phyloP scores from a whole-genome alignment of 2,797 vertebrate genomes.

The Cirrhinus molitorella region DNA sequence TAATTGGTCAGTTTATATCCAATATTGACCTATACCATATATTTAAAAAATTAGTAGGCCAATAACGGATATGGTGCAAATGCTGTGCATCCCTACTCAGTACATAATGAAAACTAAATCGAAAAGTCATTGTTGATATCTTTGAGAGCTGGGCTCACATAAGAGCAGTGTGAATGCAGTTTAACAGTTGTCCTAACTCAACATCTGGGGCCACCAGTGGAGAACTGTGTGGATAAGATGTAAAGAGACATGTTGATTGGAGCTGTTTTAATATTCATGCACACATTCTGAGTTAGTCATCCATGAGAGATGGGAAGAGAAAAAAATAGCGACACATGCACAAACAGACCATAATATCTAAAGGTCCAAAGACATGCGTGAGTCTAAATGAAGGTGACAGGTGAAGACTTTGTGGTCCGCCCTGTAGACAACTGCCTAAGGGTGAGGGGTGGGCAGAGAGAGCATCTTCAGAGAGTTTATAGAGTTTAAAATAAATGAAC shows the following conservation, averaged over 20 bases:
- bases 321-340: slow-evolving; percentile 23
- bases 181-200: not conserved
- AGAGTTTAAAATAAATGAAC: slow-evolving; percentile 21
- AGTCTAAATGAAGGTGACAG: slow-evolving; percentile 57
- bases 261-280: slow-evolving; percentile 32
- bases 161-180: not conserved
- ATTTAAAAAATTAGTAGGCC: not conserved
- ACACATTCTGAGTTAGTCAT: slow-evolving; percentile 26
- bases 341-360: slow-evolving; percentile 26
- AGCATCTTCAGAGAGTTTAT: not conserved
- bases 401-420: slow-evolving; percentile 51
- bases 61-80: not conserved
- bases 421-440: slow-evolving; percentile 45
- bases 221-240: slow-evolving; percentile 23
- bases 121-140: not conserved
- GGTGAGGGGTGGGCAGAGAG: not conserved
- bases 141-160: not conserved
- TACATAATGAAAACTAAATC: not conserved
- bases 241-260: slow-evolving; percentile 41
- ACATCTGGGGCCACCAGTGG: not conserved
- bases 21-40: not conserved
- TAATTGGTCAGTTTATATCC: not conserved
- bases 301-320: not conserved
- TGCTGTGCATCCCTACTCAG: not conserved
- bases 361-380: slow-evolving; percentile 36